Conservation (phyloP, 2,113 vertebrate species). For the Ophiodon elongatus region DNA sequence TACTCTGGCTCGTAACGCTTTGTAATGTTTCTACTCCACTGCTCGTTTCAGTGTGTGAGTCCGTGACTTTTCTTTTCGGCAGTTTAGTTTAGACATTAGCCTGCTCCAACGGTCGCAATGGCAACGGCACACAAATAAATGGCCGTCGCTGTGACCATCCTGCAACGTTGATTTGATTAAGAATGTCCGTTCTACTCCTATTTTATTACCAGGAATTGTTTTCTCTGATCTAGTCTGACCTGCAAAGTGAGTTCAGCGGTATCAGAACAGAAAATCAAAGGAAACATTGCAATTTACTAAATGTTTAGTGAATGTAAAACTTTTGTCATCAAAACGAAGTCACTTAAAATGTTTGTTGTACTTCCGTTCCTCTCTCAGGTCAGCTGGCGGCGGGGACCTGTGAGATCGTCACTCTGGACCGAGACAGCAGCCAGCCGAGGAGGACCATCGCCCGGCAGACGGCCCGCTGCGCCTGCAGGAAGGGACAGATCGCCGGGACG, state of each 20-base stretch:
- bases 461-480: constrained; percentile 96
- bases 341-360: neutral
- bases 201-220: too few species aligned
- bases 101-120: neutral
- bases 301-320: neutral
- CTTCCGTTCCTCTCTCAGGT: constrained; percentile 81
- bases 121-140: neutral
- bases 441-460: constrained; percentile 96
- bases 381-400: constrained; percentile 94
- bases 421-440: constrained; percentile 94
- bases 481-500: constrained; percentile 96
- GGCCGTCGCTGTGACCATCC: neutral
- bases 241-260: neutral
- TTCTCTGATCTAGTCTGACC: neutral
- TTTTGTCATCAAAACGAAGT: neutral
- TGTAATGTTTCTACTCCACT: too few species aligned
- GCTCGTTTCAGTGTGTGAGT: too few species aligned
- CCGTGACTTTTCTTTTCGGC: neutral
- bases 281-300: neutral
- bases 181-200: neutral
- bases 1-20: too few species aligned
- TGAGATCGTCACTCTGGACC: constrained; percentile 95
- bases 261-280: neutral
- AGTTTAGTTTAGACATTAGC: too few species aligned
- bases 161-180: neutral